Percentiles rank a stretch among this genome's conserved stretches.
phyloP scores from a whole-genome alignment of 2,797 vertebrate genomes.

The Halcyon leucocephala region DNA sequence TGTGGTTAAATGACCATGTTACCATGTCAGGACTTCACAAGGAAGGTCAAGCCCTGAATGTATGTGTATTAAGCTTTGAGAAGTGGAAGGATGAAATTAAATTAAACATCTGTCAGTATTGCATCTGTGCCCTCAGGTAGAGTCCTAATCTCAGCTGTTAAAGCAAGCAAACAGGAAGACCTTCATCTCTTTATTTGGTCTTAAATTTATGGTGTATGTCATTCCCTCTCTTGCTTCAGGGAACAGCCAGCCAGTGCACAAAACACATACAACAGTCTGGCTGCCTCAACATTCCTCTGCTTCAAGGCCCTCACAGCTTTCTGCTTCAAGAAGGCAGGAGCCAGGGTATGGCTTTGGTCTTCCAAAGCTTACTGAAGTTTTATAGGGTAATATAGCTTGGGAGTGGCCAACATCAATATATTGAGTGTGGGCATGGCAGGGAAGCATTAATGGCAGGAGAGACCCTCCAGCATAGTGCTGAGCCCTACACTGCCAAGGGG shows the following conservation, averaged over 20 bases:
- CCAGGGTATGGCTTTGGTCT: background rate
- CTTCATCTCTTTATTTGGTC: background rate
- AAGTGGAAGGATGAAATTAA: background rate
- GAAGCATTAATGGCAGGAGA: background rate
- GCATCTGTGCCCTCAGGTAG: background rate
- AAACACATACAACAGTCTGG: background rate
- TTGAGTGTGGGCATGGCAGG: background rate
- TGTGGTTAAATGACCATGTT: background rate
- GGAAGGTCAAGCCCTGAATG: background rate
- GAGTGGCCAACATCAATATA: background rate
- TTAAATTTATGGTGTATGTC: background rate
- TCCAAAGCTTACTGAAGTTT: background rate
- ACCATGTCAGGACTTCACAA: background rate
- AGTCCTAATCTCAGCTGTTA: background rate
- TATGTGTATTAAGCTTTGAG: background rate
- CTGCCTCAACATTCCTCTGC: background rate
- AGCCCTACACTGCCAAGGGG: background rate
- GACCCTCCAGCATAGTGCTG: background rate
- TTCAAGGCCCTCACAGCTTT: background rate
- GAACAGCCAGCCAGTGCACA: background rate
- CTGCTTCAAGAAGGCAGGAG: rapidly evolving
- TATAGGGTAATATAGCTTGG: background rate
- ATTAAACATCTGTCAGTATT: background rate
- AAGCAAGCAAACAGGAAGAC: background rate
- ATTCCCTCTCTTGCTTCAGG: background rate